A percentile compares a stretch with the other conserved stretches of the same genome.
phyloP scores from a whole-genome alignment of 2,797 vertebrate species.

The Oryzias sinensis region DNA sequence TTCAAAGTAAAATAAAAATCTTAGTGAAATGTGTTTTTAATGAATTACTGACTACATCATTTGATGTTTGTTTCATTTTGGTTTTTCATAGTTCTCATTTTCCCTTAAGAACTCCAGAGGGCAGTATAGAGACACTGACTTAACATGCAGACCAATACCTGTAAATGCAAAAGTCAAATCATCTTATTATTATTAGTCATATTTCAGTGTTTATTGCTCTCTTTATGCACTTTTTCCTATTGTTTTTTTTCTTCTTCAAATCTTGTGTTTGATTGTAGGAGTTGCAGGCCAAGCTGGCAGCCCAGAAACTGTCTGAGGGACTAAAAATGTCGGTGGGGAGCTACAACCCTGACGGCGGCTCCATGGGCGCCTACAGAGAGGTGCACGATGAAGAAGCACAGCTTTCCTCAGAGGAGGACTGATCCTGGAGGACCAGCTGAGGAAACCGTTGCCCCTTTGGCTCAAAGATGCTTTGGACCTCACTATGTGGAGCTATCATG shows the following conservation, averaged over 20 bases:
- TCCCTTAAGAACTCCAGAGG: constrained; percentile 40
- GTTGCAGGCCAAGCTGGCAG: constrained; percentile 88
- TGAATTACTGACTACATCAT: too few relatives aligned
- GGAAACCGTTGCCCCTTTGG: constrained; percentile 58
- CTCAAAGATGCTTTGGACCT: constrained; percentile 67
- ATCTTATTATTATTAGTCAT: constrained; percentile 46
- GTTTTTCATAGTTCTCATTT: neutral
- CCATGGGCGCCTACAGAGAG: constrained; percentile 84
- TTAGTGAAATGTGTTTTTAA: neutral
- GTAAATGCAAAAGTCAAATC: constrained; percentile 45
- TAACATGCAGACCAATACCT: constrained; percentile 12
- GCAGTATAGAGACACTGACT: constrained; percentile 36
- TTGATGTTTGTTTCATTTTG: neutral
- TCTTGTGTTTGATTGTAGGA: constrained; percentile 80
- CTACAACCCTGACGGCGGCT: constrained; percentile 81
- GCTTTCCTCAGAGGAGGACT: constrained; percentile 84
- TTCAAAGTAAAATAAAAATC: neutral
- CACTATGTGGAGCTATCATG: constrained; percentile 51
- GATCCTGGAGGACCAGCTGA: constrained; percentile 58
- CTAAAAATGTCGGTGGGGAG: constrained; percentile 83
- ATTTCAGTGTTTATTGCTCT: constrained; percentile 47
- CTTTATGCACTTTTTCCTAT: constrained; percentile 17
- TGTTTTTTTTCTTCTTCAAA: constrained; percentile 55
- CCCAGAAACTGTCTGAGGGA: constrained; percentile 89
- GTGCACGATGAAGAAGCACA: constrained; percentile 81